Percentiles rank a stretch among this genome's conserved stretches.
phyloP scores from a whole-genome alignment of 2,113 vertebrate genomes.

The Cynopterus brachyotis region DNA sequence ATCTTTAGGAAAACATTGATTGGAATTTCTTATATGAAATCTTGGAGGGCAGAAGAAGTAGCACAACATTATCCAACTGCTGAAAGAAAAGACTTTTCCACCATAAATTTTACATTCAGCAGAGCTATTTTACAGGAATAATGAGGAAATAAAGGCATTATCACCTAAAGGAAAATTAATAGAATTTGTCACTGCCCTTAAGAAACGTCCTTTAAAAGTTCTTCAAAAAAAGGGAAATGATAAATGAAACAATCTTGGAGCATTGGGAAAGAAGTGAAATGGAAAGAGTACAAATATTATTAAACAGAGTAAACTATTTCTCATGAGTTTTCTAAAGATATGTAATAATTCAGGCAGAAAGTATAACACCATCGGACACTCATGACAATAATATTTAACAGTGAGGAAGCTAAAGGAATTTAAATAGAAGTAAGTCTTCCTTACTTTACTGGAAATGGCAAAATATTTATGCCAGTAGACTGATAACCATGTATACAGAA shows the following conservation, averaged over 20 bases:
- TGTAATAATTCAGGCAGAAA: neutral
- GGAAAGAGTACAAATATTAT: neutral
- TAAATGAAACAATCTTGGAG: neutral
- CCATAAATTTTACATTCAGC: neutral
- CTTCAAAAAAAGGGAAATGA: neutral
- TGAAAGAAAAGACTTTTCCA: neutral
- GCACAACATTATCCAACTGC: neutral
- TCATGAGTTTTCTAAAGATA: neutral
- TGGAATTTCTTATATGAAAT: neutral
- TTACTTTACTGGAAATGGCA: neutral
- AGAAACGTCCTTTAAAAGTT: neutral
- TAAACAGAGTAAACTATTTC: neutral
- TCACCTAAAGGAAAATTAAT: neutral
- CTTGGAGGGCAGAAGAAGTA: neutral
- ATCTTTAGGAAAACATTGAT: neutral
- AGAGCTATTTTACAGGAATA: neutral
- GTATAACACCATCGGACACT: neutral
- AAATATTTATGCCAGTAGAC: neutral
- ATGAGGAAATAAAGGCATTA: neutral
- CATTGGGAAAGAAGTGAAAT: neutral
- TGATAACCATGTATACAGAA: neutral
- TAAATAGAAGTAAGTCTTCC: neutral
- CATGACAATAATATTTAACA: neutral
- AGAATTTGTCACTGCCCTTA: neutral
- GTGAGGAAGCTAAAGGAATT: neutral